Conservation (phyloP, 2,797 vertebrate genomes). For the Halcyon badia region DNA sequence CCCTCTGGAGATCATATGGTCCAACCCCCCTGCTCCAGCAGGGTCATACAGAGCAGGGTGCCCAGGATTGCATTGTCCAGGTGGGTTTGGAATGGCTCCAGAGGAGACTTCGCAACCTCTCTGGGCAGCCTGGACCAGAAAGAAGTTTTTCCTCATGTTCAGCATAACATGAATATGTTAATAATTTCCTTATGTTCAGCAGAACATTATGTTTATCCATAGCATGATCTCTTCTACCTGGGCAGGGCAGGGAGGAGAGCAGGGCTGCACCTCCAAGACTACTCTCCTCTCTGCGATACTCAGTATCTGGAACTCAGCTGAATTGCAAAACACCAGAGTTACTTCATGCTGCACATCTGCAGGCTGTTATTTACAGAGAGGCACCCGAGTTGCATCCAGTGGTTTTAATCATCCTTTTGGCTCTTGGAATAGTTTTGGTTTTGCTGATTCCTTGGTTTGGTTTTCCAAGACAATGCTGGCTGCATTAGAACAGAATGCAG, state of each 20-base stretch:
- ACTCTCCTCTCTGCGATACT: fast-evolving
- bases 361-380: background rate
- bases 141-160: no score
- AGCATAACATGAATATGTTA: no score
- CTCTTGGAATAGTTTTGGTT: background rate
- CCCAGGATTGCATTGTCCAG: no score
- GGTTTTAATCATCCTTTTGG: background rate
- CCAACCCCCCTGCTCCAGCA: no score
- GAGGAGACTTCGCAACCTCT: no score
- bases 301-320: background rate
- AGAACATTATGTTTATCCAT: background rate
- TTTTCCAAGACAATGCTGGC: background rate
- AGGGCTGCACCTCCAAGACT: background rate
- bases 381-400: background rate
- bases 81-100: no score
- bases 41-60: no score
- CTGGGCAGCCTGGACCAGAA: no score
- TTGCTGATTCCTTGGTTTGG: background rate
- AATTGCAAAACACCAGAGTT: background rate
- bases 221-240: background rate
- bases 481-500: background rate
- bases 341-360: background rate
- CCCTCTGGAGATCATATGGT: no score
- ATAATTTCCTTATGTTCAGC: background rate
- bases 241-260: background rate